A percentile compares a stretch with the other conserved stretches of the same genome.
Evolutionary conservation across 2,888 invertebrate genomes (phyloP).

Genomic region (Chloromyia formosa): DNA sequence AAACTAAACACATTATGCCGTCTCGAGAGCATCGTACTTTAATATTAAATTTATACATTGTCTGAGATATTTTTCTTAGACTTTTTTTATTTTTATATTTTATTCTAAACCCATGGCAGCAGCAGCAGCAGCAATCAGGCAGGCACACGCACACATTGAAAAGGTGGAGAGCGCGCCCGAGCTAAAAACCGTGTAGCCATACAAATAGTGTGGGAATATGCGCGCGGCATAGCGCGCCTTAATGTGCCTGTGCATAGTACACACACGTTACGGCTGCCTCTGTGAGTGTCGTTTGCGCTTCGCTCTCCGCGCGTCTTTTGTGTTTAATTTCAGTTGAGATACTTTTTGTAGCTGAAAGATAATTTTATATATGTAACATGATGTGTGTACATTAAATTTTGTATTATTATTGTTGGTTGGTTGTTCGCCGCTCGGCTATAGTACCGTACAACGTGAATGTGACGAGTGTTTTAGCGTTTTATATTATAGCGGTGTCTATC

Average conservation of each 20-base stretch:
- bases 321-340: too few species aligned
- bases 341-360: too few species aligned
- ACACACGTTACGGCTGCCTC: background rate
- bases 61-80: constrained; percentile 23
- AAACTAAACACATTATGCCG: background rate
- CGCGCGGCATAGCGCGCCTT: background rate
- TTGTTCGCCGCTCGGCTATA: too few species aligned
- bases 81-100: constrained; percentile 50
- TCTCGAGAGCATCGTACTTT: constrained; percentile 30
- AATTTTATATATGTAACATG: too few species aligned
- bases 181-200: background rate
- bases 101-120: constrained; percentile 55
- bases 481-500: too few species aligned
- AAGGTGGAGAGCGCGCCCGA: background rate
- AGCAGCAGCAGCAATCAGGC: too few species aligned
- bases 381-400: too few species aligned
- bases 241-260: background rate
- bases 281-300: too few species aligned
- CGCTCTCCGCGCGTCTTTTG: background rate
- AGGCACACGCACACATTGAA: constrained; percentile 42
- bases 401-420: too few species aligned
- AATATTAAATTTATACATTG: constrained; percentile 40
- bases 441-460: too few species aligned
- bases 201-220: constrained; percentile 6
- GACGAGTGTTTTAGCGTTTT: too few species aligned